Percentiles rank a stretch among this genome's conserved stretches.
phyloP scores from a whole-genome alignment of 2,888 invertebrate genomes.

The Sclerodermus sp. region DNA sequence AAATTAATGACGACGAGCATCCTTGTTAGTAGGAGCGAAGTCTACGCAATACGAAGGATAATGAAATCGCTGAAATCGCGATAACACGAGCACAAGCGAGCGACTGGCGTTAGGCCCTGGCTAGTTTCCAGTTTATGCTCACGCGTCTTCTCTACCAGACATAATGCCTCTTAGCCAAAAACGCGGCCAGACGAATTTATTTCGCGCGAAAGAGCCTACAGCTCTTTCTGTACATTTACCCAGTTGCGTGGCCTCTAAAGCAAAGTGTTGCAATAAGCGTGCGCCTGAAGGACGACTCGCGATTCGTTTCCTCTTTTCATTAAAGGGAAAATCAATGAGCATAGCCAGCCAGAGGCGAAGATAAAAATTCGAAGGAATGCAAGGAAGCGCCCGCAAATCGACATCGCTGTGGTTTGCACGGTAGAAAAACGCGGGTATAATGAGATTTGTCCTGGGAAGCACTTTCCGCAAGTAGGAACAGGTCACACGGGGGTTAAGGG shows the following conservation, averaged over 20 bases:
- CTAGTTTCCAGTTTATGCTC: slow-evolving; percentile 35
- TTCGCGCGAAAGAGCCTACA: slow-evolving; percentile 3
- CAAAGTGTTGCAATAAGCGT: too few species aligned
- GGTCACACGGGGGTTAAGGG: too few species aligned
- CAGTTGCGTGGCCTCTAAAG: neutral
- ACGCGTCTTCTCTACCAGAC: slow-evolving; percentile 14
- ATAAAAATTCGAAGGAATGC: slow-evolving; percentile 8
- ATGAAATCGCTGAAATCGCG: slow-evolving; percentile 28
- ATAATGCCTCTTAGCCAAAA: slow-evolving; percentile 31
- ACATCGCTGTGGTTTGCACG: slow-evolving; percentile 13
- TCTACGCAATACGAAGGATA: slow-evolving; percentile 27
- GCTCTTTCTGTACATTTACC: too few species aligned
- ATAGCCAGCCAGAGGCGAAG: slow-evolving; percentile 7
- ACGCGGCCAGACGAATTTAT: slow-evolving; percentile 40
- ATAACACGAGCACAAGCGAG: slow-evolving; percentile 22
- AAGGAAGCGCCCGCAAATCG: too few species aligned
- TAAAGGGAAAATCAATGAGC: neutral
- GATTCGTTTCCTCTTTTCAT: too few species aligned
- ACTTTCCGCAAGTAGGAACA: slow-evolving; percentile 25
- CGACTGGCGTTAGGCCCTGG: slow-evolving; percentile 42
- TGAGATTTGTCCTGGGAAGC: slow-evolving; percentile 50
- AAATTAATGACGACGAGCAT: too few species aligned
- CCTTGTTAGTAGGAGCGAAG: neutral
- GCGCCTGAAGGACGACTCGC: too few species aligned
- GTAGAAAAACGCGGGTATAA: slow-evolving; percentile 46